phyloP scores from a whole-genome alignment of 2,113 vertebrate genomes.

The Gallinago paraguaiae region DNA sequence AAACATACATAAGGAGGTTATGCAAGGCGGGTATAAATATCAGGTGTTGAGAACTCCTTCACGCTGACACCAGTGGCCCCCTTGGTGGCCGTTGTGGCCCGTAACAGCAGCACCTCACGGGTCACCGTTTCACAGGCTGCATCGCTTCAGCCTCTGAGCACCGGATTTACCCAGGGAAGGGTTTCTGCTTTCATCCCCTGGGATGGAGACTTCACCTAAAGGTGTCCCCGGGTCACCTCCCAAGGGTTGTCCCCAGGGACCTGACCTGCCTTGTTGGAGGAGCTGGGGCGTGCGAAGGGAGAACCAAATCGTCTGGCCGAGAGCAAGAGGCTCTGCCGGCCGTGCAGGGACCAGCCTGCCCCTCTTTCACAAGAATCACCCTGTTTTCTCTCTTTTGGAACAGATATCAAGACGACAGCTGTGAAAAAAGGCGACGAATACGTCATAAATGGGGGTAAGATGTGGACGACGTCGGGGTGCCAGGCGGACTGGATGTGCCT shows the following conservation, averaged over 20 bases:
- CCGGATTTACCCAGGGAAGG: neutral
- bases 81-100: neutral
- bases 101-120: neutral
- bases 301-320: neutral
- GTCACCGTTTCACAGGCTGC: neutral
- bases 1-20: too few species aligned
- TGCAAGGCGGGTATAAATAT: neutral
- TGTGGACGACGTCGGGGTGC: slow-evolving; percentile 81
- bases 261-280: neutral
- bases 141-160: neutral
- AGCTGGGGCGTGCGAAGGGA: neutral
- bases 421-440: slow-evolving; percentile 80
- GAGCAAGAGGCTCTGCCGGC: neutral
- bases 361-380: neutral
- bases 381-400: slow-evolving; percentile 5
- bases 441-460: slow-evolving; percentile 83
- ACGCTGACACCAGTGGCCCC: neutral
- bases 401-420: slow-evolving; percentile 83
- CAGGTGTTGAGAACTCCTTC: neutral
- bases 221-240: neutral
- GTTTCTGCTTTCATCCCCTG: neutral
- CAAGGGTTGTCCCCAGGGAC: neutral
- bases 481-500: slow-evolving; percentile 87
- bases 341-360: neutral
- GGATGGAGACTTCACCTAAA: neutral